Evolutionary conservation across 2,888 invertebrate species (phyloP).

Genomic region (Palloptera scutellata): DNA sequence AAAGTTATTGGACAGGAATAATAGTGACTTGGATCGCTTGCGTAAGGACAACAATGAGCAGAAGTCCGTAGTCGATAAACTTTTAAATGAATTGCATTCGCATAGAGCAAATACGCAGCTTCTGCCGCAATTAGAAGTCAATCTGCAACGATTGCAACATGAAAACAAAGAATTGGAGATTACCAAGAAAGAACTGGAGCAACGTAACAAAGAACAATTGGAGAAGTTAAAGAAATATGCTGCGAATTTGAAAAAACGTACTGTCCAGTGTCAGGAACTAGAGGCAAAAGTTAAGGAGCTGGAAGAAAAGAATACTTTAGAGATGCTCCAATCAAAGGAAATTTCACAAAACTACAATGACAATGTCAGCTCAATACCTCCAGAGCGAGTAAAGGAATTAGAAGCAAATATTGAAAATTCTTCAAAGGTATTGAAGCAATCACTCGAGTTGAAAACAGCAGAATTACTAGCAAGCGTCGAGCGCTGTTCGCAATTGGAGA

Average conservation of each 20-base stretch:
- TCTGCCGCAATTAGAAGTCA: conserved; percentile 47
- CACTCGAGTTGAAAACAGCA: conserved; percentile 6
- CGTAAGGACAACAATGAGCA: conserved; percentile 59
- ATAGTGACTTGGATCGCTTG: conserved; percentile 64
- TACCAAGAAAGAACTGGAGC: conserved; percentile 64
- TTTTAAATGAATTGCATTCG: conserved; percentile 43
- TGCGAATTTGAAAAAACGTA: conserved; percentile 78
- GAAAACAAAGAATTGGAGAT: conserved; percentile 48
- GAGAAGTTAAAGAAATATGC: conserved; percentile 84
- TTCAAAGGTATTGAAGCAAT: conserved; percentile 11
- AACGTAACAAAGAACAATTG: conserved; percentile 73
- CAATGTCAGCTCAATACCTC: conserved; percentile 24
- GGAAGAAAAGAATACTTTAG: conserved; percentile 39
- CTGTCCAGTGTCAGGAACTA: conserved; percentile 71
- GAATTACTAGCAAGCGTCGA: conserved; percentile 30
- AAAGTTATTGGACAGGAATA: conserved; percentile 62
- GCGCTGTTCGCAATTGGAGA: conserved; percentile 11
- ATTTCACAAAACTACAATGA: not conserved
- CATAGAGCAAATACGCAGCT: conserved; percentile 35
- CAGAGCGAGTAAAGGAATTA: conserved; percentile 13
- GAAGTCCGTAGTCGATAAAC: conserved; percentile 51
- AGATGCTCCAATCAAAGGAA: conserved; percentile 41
- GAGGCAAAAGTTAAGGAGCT: conserved; percentile 66
- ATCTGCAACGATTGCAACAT: conserved; percentile 62
- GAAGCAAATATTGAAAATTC: not conserved